Percentiles rank a stretch among this genome's conserved stretches.
phyloP scores from a whole-genome alignment of 2,888 invertebrate species.

The Lasioglossum malachurum region DNA sequence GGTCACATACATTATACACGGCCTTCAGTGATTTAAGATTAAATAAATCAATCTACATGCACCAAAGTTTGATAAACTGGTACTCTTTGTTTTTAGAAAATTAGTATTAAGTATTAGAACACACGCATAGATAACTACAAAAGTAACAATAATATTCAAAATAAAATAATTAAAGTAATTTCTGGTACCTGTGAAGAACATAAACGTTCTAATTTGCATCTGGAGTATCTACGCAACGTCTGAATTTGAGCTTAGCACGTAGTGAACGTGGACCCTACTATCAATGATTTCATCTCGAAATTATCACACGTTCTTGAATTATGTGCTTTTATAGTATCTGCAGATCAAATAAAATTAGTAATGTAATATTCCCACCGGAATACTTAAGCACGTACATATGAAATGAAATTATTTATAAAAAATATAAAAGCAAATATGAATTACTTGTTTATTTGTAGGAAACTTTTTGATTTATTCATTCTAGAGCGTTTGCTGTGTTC shows the following conservation, averaged over 20 bases:
- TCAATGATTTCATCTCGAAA: slow-evolving; percentile 31
- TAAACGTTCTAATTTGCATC: background rate
- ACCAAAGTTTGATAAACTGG: background rate
- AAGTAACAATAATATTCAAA: background rate
- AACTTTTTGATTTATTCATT: background rate
- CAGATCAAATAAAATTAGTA: background rate
- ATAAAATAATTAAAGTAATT: background rate
- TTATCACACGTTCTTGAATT: slow-evolving; percentile 30
- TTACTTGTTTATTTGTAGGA: background rate
- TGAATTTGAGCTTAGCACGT: background rate
- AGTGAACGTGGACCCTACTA: background rate
- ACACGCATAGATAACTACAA: background rate
- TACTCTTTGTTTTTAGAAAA: background rate
- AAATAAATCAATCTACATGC: background rate
- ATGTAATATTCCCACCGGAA: background rate
- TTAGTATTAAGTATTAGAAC: background rate
- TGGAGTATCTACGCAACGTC: background rate
- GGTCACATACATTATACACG: background rate
- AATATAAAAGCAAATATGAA: background rate
- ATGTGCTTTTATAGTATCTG: background rate
- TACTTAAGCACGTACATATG: background rate
- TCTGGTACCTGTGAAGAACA: background rate
- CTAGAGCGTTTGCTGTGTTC: background rate
- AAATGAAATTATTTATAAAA: background rate
- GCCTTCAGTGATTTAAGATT: background rate